These are phyloP conservation scores for Nephotettix cincticeps DNA, from an alignment of 1,140 invertebrate genomes.

Conservation along the genomic window DNA sequence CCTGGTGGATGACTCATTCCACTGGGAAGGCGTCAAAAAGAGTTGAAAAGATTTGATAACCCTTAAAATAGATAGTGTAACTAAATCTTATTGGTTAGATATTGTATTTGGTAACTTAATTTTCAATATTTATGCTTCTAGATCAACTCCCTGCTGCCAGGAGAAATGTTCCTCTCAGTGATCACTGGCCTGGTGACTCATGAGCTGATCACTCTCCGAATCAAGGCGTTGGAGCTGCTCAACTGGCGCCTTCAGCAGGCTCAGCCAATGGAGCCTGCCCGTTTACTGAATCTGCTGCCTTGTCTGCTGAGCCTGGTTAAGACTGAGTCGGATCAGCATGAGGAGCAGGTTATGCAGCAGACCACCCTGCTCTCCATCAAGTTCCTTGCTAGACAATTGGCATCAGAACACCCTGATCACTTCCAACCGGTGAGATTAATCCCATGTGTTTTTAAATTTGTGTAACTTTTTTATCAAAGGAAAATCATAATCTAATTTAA, in stretches of 20 bases:
- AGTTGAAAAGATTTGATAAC: too few relatives aligned
- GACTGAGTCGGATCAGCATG: conserved; percentile 43
- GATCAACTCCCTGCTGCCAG: conserved; percentile 72
- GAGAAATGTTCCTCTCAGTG: conserved; percentile 73
- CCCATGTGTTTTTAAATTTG: too few relatives aligned
- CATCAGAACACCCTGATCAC: conserved; percentile 54
- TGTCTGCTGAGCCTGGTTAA: conserved; percentile 63
- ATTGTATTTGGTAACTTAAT: too few relatives aligned
- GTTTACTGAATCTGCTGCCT: conserved; percentile 57
- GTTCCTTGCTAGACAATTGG: conserved; percentile 70
- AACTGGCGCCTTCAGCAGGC: conserved; percentile 71
- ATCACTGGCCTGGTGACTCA: conserved; percentile 69
- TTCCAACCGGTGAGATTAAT: neutral
- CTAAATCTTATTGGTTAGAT: too few relatives aligned
- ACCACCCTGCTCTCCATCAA: conserved; percentile 79
- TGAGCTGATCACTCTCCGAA: conserved; percentile 64
- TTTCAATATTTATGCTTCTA: conserved; percentile 43
- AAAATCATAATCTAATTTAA: too few relatives aligned
- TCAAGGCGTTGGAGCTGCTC: conserved; percentile 80
- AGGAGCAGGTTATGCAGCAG: conserved; percentile 65
- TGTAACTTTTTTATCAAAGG: too few relatives aligned
- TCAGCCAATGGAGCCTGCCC: conserved; percentile 47
- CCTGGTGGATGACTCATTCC: too few relatives aligned
- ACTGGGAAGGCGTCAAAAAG: too few relatives aligned
- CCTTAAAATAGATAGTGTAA: too few relatives aligned